Base-by-base conservation (phyloP, 2,797 vertebrate genomes). In the Ceyx erithaca region DNA sequence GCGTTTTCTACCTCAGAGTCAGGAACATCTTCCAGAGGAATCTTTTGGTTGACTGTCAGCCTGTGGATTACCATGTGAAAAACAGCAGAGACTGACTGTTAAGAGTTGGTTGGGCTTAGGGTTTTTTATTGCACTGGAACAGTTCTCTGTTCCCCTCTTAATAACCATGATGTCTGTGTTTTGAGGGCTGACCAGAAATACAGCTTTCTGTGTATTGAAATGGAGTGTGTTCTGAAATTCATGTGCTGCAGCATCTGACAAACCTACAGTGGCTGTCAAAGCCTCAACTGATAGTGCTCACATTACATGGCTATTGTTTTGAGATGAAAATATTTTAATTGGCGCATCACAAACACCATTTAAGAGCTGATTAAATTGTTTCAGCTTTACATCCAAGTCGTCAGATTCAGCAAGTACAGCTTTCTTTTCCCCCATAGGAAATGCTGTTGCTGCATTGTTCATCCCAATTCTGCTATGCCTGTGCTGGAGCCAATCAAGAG, bases 401-500 rank as follows among this genome's bases (percentile, higher is more conserved):
- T 21, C 77, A 88, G 51, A 22, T 43, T 87, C 81, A 83, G 48
- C 18, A 13, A 57, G 23, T 4, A 20, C 80, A 89, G 67, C 10
- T 40, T 85, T 79, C 81, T 37, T 59, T 61, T 9, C 16, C 26
- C 23, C 14, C 23, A 26, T 26, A 28, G 31, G 31, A 76, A 81
- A 23, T 78, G 14, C 16, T 89, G 80, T 88, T 85, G 22, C 70
- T 84, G 77, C 52, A 37, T 49, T 76, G 67, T 80, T 92, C 64
- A 84, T 93, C 80, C 91, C 78, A 92, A 70, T 87, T 70, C 80
- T 51, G n/a, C 48, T 80, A 45, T 6, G 16, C 83, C 43, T 81
- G 66, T 59, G 87, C 70, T 78, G 90, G 41, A 73, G 90, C 20
- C 14, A 77, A 78, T 78, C 18, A 70, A 71, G 77, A 66, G 59